These are phyloP conservation scores for Pholis gunnellus DNA, from an alignment of 2,113 vertebrate genomes.

Conservation along the genomic window DNA sequence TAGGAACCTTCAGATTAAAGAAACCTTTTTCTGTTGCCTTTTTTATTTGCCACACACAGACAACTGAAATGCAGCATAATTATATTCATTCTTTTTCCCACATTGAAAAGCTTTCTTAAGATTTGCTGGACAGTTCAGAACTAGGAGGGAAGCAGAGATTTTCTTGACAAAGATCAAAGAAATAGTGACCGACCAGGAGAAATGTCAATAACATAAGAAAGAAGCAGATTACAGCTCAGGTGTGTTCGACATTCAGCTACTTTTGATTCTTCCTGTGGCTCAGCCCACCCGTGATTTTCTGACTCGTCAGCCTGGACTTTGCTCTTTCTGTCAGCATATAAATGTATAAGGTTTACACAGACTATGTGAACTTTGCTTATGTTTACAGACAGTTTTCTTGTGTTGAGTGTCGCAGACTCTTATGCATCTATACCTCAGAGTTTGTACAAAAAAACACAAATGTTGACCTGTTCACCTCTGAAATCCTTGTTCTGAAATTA, in stretches of 20 bases:
- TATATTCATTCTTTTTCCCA: neutral
- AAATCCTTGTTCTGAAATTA: slow-evolving; percentile 15
- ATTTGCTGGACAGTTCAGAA: neutral
- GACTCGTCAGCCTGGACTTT: neutral
- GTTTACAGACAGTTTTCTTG: neutral
- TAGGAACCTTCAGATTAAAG: neutral
- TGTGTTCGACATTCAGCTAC: neutral
- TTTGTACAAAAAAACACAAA: neutral
- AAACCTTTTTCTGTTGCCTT: neutral
- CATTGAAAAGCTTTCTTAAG: neutral
- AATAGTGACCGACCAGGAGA: neutral
- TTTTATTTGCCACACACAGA: neutral
- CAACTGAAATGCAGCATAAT: neutral
- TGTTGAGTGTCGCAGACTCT: neutral
- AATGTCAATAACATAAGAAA: neutral
- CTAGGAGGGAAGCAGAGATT: neutral
- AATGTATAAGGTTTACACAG: neutral
- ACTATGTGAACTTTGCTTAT: neutral
- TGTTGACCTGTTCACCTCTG: slow-evolving; percentile 8
- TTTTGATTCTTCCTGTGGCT: neutral
- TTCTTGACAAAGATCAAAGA: neutral
- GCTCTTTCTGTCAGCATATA: neutral
- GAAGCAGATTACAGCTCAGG: neutral
- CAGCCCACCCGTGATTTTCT: neutral
- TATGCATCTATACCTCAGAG: neutral